Conservation (phyloP, 2,113 vertebrate genomes). For the Eonycteris spelaea region DNA sequence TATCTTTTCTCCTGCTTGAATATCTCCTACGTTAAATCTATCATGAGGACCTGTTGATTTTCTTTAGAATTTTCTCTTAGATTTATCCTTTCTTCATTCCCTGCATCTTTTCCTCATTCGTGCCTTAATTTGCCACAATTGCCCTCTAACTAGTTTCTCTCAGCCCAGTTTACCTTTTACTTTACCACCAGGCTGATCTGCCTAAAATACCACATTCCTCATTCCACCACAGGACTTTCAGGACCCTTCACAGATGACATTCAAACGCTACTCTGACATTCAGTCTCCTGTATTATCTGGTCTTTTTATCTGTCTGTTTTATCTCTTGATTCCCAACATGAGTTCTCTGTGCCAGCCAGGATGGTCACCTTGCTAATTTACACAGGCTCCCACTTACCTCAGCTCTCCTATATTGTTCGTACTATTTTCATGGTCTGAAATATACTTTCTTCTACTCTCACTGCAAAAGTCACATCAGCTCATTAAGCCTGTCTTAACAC, state of each 20-base stretch:
- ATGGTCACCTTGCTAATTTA: background rate
- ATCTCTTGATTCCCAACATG: background rate
- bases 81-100: background rate
- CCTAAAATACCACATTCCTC: accelerated
- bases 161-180: background rate
- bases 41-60: background rate
- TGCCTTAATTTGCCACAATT: background rate
- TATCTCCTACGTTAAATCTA: background rate
- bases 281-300: background rate
- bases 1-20: background rate
- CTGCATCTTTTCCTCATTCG: background rate
- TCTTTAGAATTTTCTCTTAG: background rate
- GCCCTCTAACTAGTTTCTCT: background rate
- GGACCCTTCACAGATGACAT: background rate
- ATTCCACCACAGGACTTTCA: background rate
- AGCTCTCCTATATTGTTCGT: background rate
- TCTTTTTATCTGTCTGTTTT: background rate
- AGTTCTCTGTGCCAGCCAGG: background rate
- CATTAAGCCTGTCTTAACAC: background rate
- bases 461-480: background rate
- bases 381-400: background rate
- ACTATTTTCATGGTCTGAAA: background rate
- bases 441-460: background rate
- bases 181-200: background rate
- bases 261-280: background rate